These are phyloP conservation scores for Zygaena filipendulae DNA, from an alignment of 2,888 invertebrate species.

Conservation along the genomic window DNA sequence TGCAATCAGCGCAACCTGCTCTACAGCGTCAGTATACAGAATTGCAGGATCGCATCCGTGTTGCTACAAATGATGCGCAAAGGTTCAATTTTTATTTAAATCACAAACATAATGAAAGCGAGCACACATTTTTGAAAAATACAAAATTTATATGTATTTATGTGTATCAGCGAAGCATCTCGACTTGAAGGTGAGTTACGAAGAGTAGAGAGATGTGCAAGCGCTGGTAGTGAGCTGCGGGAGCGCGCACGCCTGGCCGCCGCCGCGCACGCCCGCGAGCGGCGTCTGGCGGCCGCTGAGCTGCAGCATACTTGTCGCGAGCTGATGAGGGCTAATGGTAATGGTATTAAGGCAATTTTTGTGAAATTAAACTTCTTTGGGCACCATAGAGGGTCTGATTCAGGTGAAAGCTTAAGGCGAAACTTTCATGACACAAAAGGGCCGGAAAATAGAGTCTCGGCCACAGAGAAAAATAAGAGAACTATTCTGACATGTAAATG, in stretches of 20 bases:
- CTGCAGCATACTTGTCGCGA: slow-evolving; percentile 37
- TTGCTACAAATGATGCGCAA: slow-evolving; percentile 35
- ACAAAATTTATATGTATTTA: slow-evolving; percentile 1
- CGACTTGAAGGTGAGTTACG: slow-evolving; percentile 43
- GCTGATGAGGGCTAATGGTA: slow-evolving; percentile 40
- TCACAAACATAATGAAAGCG: no score
- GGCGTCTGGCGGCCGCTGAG: slow-evolving; percentile 42
- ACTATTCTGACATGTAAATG: no score
- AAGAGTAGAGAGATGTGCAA: slow-evolving; percentile 43
- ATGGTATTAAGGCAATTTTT: no score
- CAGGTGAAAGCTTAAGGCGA: no score
- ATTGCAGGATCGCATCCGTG: slow-evolving; percentile 35
- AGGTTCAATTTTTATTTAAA: no score
- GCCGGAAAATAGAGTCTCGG: no score
- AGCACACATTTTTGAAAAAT: slow-evolving; percentile 2
- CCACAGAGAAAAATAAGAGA: no score
- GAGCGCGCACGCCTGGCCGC: slow-evolving; percentile 55
- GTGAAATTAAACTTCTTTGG: no score
- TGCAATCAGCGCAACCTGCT: slow-evolving; percentile 28
- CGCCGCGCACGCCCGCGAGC: slow-evolving; percentile 48
- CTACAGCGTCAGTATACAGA: slow-evolving; percentile 42
- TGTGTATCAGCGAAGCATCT: slow-evolving; percentile 30
- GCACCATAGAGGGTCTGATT: no score
- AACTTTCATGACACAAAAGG: no score
- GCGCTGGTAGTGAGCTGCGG: slow-evolving; percentile 44